Evolutionary conservation across 2,113 vertebrate species (phyloP).

Genomic region (Picathartes gymnocephalus): DNA sequence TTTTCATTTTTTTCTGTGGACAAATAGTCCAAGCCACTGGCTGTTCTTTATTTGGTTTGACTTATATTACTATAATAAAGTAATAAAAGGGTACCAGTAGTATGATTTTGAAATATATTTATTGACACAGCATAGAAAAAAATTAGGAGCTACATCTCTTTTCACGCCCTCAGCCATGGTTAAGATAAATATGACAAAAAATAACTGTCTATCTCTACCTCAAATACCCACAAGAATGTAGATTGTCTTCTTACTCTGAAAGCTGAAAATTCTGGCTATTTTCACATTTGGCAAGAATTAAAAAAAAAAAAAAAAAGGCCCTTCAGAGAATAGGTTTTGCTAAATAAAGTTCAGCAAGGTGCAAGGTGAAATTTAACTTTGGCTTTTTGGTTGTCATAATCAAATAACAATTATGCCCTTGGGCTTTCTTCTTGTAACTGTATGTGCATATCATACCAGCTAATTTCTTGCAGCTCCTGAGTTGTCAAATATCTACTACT

Average conservation of each 20-base stretch:
- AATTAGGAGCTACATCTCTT: not conserved
- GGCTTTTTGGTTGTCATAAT: not conserved
- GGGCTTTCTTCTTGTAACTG: not conserved
- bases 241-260: not conserved
- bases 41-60: not conserved
- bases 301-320: not conserved
- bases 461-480: not conserved
- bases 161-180: not conserved
- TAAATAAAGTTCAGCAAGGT: constrained; percentile 26
- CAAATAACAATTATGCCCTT: not conserved
- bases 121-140: not conserved
- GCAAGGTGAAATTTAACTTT: constrained; percentile 21
- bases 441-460: not conserved
- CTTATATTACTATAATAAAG: not conserved
- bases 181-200: not conserved
- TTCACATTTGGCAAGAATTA: not conserved
- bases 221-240: not conserved
- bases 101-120: not conserved
- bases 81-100: not conserved
- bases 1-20: not conserved
- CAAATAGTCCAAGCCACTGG: not conserved
- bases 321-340: not conserved
- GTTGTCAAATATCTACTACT: not conserved
- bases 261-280: not conserved
- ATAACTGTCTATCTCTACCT: not conserved